Evolutionary conservation across 1,140 invertebrate species (phyloP).

Genomic region (Diorhabda carinulata): DNA sequence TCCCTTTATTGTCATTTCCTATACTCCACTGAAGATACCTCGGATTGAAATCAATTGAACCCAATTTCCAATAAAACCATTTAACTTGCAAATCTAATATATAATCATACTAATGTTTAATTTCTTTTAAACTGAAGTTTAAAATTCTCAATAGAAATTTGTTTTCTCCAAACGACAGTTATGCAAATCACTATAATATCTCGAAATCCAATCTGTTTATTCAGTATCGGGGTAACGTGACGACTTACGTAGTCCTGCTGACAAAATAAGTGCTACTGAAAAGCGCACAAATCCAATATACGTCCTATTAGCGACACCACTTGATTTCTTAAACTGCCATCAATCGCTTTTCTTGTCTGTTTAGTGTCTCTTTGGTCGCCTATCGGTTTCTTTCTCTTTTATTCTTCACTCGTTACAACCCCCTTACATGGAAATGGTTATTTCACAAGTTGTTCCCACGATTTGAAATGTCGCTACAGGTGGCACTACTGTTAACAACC

Average conservation of each 20-base stretch:
- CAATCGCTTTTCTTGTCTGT: slow-evolving; percentile 33
- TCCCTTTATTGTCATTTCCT: no score
- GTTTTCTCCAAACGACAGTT: no score
- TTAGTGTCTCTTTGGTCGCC: slow-evolving; percentile 27
- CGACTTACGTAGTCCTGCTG: slow-evolving; percentile 13
- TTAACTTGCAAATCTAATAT: no score
- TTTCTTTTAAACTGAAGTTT: no score
- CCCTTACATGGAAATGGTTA: slow-evolving; percentile 30
- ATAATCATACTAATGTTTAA: no score
- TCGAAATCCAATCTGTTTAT: slow-evolving; percentile 3
- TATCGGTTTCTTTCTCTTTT: slow-evolving; percentile 11
- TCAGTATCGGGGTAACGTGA: background rate
- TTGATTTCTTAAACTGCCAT: slow-evolving; percentile 32
- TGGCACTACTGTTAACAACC: background rate
- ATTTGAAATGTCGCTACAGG: background rate
- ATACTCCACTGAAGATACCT: no score
- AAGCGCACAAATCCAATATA: slow-evolving; percentile 38
- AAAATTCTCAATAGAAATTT: no score
- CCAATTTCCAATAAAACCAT: no score
- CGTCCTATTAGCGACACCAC: slow-evolving; percentile 39
- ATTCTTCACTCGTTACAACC: slow-evolving; percentile 27
- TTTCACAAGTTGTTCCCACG: background rate
- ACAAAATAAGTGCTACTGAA: slow-evolving; percentile 36
- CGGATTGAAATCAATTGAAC: no score
- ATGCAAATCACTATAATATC: background rate